Base-by-base conservation (phyloP, 2,888 invertebrate genomes). In the Rhorus exstirpatorius region DNA sequence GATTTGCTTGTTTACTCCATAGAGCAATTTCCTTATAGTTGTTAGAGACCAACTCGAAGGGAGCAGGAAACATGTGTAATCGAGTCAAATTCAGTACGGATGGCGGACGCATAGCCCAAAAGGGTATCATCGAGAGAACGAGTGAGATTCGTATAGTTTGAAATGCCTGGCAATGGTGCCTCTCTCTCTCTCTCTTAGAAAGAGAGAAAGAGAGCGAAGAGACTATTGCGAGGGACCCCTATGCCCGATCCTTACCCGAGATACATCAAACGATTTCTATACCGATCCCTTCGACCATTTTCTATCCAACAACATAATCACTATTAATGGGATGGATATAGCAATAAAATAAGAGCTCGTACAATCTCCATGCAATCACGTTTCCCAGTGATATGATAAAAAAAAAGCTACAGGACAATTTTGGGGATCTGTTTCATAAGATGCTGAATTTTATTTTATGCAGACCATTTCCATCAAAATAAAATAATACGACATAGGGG, bases 1-100 rank as follows among this genome's bases (percentile, higher is more conserved):
- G 86, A 87, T 87, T 88, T 85, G 79, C 87, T 86, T 87, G 88
- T 87, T 88, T 86, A 85, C 85, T 84, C 84, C 75, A 86, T 87
- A 85, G 85, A 86, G 86, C 86, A 83, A 85, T 87, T 87, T 87
- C 81, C 85, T 83, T 77, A 72, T 70, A 78, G 75, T 82, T 71
- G 46, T 79, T 61, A 71, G 51, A 21, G 78, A 63, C 70, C 35
- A 53, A 74, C 74, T 61, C 55, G 41, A 68, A 26, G 58, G 41
- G 72, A 61, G 46, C 46, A 51, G 8, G 35, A 60, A 53, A 74
- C 38, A 80, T 35, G 67, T 71, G 49, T 68, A 63, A 80, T 75
- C 77, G 65, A 67, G 41, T 74, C 49, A 78, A 72, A 76, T 65
- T 58, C 60, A 58, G 49, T 49, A 14, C 31, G 51, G 51, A 71